Percentiles rank a stretch among this genome's conserved stretches.
Evolutionary conservation across 2,888 invertebrate genomes (phyloP).

Genomic region (Incurvaria masculella): DNA sequence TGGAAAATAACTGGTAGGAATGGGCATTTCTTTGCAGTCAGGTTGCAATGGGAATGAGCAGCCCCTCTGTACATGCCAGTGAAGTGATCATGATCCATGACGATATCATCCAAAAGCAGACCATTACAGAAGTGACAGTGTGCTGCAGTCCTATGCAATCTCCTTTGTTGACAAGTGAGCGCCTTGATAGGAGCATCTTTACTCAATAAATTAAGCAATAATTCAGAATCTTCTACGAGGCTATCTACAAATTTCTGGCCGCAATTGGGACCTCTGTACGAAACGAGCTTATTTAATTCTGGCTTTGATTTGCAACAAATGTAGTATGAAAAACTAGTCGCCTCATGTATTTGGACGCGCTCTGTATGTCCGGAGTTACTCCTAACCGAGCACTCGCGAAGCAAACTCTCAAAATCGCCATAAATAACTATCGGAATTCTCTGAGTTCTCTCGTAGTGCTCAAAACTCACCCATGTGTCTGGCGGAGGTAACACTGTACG

Average conservation of each 20-base stretch:
- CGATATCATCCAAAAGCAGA: constrained; percentile 2
- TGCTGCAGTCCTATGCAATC: not conserved
- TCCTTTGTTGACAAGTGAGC: not conserved
- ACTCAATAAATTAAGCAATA: not conserved
- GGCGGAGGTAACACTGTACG: no score
- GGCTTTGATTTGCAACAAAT: constrained; percentile 6
- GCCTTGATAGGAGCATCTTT: not conserved
- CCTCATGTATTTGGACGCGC: not conserved
- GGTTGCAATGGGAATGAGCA: constrained; percentile 14
- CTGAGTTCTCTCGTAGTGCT: not conserved
- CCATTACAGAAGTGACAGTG: constrained; percentile 5
- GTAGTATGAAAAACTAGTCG: constrained; percentile 5
- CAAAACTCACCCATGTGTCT: not conserved
- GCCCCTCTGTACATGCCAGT: constrained; percentile 13
- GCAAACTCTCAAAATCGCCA: not conserved
- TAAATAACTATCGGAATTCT: constrained; percentile 2
- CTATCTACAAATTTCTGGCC: not conserved
- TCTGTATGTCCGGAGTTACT: not conserved
- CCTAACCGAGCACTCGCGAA: not conserved
- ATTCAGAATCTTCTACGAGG: not conserved
- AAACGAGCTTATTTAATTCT: constrained; percentile 6
- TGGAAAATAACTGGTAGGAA: constrained; percentile 17
- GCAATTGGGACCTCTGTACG: constrained; percentile 8
- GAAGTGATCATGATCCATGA: constrained; percentile 13
- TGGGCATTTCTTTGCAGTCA: constrained; percentile 11